These are phyloP conservation scores for Synergus umbraculus DNA, from an alignment of 2,888 invertebrate species.

Conservation along the genomic window DNA sequence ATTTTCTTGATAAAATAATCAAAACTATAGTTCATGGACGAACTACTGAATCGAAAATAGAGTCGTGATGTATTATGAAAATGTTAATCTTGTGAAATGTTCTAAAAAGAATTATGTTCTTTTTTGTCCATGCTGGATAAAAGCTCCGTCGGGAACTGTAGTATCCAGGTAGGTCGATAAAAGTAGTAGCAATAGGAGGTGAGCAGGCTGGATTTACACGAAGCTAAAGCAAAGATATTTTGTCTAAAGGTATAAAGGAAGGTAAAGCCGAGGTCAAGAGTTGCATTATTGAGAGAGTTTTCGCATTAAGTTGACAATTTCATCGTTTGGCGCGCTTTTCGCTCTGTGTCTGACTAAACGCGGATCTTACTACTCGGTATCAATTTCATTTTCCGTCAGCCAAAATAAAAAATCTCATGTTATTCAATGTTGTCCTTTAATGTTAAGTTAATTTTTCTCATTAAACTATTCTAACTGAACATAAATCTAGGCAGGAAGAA, in stretches of 20 bases:
- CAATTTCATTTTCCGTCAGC: neutral
- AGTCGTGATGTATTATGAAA: too few species aligned
- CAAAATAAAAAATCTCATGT: neutral
- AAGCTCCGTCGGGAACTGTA: slow-evolving; percentile 51
- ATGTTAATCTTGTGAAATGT: neutral
- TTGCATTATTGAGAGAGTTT: slow-evolving; percentile 43
- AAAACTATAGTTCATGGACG: too few species aligned
- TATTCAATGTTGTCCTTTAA: too few species aligned
- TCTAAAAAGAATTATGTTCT: neutral
- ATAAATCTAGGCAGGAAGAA: neutral
- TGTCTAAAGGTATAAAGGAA: slow-evolving; percentile 9
- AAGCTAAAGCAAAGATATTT: neutral
- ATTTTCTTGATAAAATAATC: too few species aligned
- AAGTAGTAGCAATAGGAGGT: slow-evolving; percentile 49
- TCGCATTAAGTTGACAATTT: neutral
- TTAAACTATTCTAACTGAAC: neutral
- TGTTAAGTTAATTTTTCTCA: neutral
- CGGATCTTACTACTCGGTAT: neutral
- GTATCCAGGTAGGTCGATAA: slow-evolving; percentile 68
- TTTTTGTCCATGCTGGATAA: slow-evolving; percentile 2
- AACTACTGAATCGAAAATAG: too few species aligned
- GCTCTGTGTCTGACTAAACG: neutral
- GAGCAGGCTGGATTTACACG: neutral
- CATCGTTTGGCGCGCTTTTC: neutral
- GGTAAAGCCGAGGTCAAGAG: slow-evolving; percentile 37